Evolutionary conservation across 2,888 invertebrate genomes (phyloP).

Genomic region (Muscina levida): DNA sequence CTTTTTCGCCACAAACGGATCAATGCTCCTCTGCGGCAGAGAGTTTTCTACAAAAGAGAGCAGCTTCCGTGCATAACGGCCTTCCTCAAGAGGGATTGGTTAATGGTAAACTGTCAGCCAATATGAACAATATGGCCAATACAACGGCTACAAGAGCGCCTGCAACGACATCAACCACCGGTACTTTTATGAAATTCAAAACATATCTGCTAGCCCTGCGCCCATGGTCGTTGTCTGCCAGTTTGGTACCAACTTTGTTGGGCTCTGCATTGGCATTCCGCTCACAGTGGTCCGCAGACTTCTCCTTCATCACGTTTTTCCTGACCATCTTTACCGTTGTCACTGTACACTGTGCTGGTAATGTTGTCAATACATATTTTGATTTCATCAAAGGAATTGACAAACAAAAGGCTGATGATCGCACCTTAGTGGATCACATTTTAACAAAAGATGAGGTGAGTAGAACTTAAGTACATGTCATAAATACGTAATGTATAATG

Average conservation of each 20-base stretch:
- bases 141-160: constrained; percentile 2
- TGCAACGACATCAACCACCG: constrained; percentile 68
- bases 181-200: constrained; percentile 90
- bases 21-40: constrained; percentile 16
- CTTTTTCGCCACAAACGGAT: neutral
- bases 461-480: too few species aligned
- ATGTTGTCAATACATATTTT: constrained; percentile 97
- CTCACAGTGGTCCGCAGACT: constrained; percentile 86
- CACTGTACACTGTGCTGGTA: constrained; percentile 97
- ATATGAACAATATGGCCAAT: constrained; percentile 4
- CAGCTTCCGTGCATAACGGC: constrained; percentile 33
- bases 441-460: constrained; percentile 86
- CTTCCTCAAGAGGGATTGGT: constrained; percentile 2
- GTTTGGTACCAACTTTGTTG: constrained; percentile 93
- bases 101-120: constrained; percentile 49
- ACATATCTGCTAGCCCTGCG: constrained; percentile 93
- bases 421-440: constrained; percentile 96
- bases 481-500: too few species aligned
- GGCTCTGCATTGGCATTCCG: constrained; percentile 95
- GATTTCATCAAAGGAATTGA: constrained; percentile 97
- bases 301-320: constrained; percentile 89
- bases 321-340: constrained; percentile 92
- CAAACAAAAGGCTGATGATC: constrained; percentile 94
- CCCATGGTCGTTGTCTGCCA: constrained; percentile 96
- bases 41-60: constrained; percentile 34